phyloP scores from a whole-genome alignment of 2,888 invertebrate genomes.

The Eucera pruinosa region DNA sequence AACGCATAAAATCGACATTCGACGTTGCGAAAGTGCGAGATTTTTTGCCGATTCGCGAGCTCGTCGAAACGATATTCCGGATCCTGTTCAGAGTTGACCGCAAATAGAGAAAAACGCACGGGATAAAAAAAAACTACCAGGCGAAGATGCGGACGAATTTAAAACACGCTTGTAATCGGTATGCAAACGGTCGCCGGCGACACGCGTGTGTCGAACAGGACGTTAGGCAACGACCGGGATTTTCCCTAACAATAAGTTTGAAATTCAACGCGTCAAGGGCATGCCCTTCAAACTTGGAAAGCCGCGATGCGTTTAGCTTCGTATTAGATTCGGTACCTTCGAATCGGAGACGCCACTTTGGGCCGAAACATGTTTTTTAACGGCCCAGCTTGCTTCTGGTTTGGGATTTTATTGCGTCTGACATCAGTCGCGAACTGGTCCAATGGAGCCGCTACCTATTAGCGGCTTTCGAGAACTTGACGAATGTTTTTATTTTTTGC shows the following conservation, averaged over 20 bases:
- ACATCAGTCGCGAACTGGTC: background rate
- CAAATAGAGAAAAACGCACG: background rate
- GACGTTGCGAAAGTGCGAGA: too few relatives aligned
- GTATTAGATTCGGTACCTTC: background rate
- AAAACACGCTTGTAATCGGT: constrained; percentile 20
- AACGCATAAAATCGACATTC: too few relatives aligned
- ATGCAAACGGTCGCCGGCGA: constrained; percentile 1
- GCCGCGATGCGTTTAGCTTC: constrained; percentile 6
- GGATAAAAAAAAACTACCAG: background rate
- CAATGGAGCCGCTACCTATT: too few relatives aligned
- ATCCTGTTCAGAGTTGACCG: too few relatives aligned
- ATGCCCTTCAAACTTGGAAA: constrained; percentile 45
- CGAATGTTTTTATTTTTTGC: background rate
- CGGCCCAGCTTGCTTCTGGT: too few relatives aligned
- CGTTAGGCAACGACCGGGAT: constrained; percentile 43
- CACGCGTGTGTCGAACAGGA: background rate
- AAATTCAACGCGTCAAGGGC: constrained; percentile 48
- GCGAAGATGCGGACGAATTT: constrained; percentile 6
- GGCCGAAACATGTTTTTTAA: too few relatives aligned
- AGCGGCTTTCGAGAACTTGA: background rate
- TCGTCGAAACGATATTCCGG: background rate
- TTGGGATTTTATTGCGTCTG: background rate
- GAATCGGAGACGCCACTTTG: too few relatives aligned
- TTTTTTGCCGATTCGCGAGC: too few relatives aligned
- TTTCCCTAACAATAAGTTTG: constrained; percentile 36